Conservation (phyloP, 1,140 invertebrate species). For the Pygmarrhopalites habei region DNA sequence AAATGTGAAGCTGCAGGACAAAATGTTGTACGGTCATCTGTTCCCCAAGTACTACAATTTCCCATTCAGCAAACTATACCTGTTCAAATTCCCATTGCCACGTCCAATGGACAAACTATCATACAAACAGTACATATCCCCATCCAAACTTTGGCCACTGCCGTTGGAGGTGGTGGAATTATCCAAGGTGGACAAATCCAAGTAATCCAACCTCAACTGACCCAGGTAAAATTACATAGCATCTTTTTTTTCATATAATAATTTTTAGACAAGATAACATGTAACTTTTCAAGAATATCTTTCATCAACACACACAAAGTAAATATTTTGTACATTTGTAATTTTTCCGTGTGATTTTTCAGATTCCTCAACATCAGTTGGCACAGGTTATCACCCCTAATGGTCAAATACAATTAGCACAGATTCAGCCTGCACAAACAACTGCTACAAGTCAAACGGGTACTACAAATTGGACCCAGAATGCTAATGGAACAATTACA, state of each 20-base stretch:
- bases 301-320: no score
- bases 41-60: constrained; percentile 64
- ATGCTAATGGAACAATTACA: constrained; percentile 39
- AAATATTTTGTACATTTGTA: background rate
- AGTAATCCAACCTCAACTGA: constrained; percentile 58
- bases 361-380: constrained; percentile 56
- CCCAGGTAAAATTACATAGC: constrained; percentile 42
- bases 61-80: constrained; percentile 78
- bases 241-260: background rate
- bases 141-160: constrained; percentile 61
- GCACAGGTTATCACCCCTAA: constrained; percentile 78
- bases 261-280: background rate
- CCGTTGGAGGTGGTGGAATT: constrained; percentile 47
- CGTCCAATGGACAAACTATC: constrained; percentile 80
- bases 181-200: constrained; percentile 53
- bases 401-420: constrained; percentile 69
- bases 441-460: constrained; percentile 34
- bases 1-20: no score
- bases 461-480: constrained; percentile 36
- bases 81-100: constrained; percentile 83
- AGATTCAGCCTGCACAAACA: constrained; percentile 44
- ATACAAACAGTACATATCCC: constrained; percentile 90
- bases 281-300: no score
- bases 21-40: constrained; percentile 55
- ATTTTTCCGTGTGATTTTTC: constrained; percentile 6